Evolutionary conservation across 2,113 vertebrate genomes (phyloP).

Genomic region (mouse (Mus musculus)): GRCm39 chr9:69012501-69013000

Average conservation of each 20-base stretch:
- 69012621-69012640: background rate
- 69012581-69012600: background rate
- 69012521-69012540: conserved; percentile 11
- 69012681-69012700: background rate
- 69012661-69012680: background rate
- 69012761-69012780: background rate
- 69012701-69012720: background rate
- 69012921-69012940: background rate
- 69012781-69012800: background rate
- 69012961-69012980: background rate
- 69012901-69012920: background rate
- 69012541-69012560: background rate
- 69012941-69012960: rapidly evolving
- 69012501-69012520: background rate
- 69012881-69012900: background rate
- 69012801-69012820: background rate
- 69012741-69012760: background rate
- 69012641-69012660: background rate
- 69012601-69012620: background rate
- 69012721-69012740: background rate
- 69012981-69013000: background rate
- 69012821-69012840: background rate
- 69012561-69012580: background rate
- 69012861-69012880: background rate
- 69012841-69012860: background rate